phyloP scores from a whole-genome alignment of 2,113 vertebrate species.

The Corythoichthys haematopterus region DNA sequence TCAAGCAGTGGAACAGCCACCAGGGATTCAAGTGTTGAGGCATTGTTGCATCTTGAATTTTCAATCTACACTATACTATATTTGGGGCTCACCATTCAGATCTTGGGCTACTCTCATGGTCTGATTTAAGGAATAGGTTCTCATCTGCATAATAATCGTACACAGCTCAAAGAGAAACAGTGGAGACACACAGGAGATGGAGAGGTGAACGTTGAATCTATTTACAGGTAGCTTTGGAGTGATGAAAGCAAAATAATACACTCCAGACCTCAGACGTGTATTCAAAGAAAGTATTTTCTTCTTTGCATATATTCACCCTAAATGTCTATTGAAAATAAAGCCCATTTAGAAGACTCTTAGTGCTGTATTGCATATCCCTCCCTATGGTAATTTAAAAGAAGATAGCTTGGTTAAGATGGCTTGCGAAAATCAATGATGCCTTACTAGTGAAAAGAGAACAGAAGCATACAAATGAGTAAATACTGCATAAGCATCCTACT shows the following conservation, averaged over 20 bases:
- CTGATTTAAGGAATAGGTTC: slow-evolving; percentile 31
- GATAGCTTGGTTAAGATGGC: slow-evolving; percentile 66
- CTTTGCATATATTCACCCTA: slow-evolving; percentile 64
- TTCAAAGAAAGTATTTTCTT: slow-evolving; percentile 60
- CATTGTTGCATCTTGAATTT: slow-evolving; percentile 41
- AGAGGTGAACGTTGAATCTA: slow-evolving; percentile 31
- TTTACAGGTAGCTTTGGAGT: slow-evolving; percentile 40
- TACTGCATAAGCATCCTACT: slow-evolving; percentile 14
- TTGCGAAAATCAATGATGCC: slow-evolving; percentile 64
- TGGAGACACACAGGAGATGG: slow-evolving; percentile 5
- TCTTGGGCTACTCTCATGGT: slow-evolving; percentile 8
- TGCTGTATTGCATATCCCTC: slow-evolving; percentile 55
- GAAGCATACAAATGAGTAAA: slow-evolving; percentile 59
- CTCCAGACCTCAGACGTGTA: slow-evolving; percentile 54
- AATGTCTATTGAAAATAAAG: slow-evolving; percentile 63
- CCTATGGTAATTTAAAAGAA: slow-evolving; percentile 67
- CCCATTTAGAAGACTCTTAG: slow-evolving; percentile 57
- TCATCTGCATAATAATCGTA: slow-evolving; percentile 52
- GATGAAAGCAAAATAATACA: slow-evolving; percentile 53
- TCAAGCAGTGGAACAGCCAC: slow-evolving; percentile 49
- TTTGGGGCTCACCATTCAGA: slow-evolving; percentile 6
- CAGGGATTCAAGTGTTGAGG: slow-evolving; percentile 34
- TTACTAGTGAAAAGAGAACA: slow-evolving; percentile 51
- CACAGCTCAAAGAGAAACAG: slow-evolving; percentile 17
- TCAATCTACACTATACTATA: slow-evolving; percentile 7